phyloP scores from a whole-genome alignment of 2,888 invertebrate species.

The Melanophora roralis region DNA sequence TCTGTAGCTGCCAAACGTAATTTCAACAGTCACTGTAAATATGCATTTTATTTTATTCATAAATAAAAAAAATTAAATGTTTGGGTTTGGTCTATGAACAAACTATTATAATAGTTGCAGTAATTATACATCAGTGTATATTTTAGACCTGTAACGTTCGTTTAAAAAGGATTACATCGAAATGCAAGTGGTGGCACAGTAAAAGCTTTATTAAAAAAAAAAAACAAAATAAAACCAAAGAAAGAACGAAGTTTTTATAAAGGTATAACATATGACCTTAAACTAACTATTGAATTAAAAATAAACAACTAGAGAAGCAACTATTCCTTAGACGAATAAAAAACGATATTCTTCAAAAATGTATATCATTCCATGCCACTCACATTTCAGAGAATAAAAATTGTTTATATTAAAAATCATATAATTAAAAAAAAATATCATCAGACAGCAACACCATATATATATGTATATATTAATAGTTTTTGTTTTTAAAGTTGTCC shows the following conservation, averaged over 20 bases:
- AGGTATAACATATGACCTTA: too few species aligned
- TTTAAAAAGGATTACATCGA: slow-evolving; percentile 10
- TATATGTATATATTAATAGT: not conserved
- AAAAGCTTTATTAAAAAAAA: not conserved
- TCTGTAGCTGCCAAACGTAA: not conserved
- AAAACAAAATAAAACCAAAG: not conserved
- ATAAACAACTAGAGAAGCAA: too few species aligned
- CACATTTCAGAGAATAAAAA: too few species aligned
- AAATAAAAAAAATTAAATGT: not conserved
- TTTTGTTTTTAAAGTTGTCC: too few species aligned
- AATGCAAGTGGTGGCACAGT: slow-evolving; percentile 33
- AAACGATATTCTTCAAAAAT: too few species aligned
- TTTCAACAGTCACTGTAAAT: not conserved
- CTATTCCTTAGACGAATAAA: too few species aligned
- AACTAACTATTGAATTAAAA: too few species aligned
- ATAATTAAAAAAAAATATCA: not conserved
- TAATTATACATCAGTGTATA: not conserved
- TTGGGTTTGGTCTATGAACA: not conserved
- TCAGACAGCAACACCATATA: not conserved
- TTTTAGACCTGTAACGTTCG: not conserved
- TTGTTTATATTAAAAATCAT: too few species aligned
- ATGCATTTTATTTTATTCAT: not conserved
- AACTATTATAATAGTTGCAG: not conserved
- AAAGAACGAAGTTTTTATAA: too few species aligned
- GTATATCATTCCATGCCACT: too few species aligned